Base-by-base conservation (phyloP, 2,888 invertebrate genomes). In the Drosophila testacea region DNA sequence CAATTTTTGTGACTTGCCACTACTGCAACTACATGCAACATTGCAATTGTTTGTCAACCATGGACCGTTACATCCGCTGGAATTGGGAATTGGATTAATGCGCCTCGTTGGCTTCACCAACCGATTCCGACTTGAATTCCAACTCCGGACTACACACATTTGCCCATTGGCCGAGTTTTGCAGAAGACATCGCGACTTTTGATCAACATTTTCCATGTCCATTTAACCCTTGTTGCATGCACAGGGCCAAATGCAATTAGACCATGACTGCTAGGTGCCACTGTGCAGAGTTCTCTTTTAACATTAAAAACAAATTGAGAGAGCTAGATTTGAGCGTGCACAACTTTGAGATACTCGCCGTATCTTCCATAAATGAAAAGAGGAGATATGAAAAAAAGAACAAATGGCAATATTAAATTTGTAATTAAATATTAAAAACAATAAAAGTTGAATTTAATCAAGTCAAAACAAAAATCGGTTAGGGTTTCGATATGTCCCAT, bases 31-130 rank as follows among this genome's bases (percentile, higher is more conserved):
- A 72, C 67, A 66, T 85, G 67, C 68, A 69, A 72, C 70, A 82
- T 80, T 85, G 89, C 88, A 81, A 85, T 87, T 91, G 83, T 88
- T 86, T 90, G 90, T 83, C 88, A 89, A 89, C 88, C 89, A 85
- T 88, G 88, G 90, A 91, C 90, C 90, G 90, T 91, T 91, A 91
- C 90, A 91, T 91, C 90, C 90, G 90, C 70, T 83, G 81, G 69
- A 86, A 87, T 88, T 86, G 88, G 81, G 69, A 86, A 87, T 88
- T 86, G 88, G 83, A 84, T 83, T 83, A 88, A 81, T 79, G 69
- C 73, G 77, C 73, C 81, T 79, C 77, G 78, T 56, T 78, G 81
- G 65, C 52, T 67, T 22, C 38, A 28, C 41, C 57, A 55, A 50
- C 44, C 41, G 42, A 11, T 42, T 27, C n/a, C 34, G 32, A 2